Conservation (phyloP, 2,113 vertebrate species). For the Syngnathus typhle region DNA sequence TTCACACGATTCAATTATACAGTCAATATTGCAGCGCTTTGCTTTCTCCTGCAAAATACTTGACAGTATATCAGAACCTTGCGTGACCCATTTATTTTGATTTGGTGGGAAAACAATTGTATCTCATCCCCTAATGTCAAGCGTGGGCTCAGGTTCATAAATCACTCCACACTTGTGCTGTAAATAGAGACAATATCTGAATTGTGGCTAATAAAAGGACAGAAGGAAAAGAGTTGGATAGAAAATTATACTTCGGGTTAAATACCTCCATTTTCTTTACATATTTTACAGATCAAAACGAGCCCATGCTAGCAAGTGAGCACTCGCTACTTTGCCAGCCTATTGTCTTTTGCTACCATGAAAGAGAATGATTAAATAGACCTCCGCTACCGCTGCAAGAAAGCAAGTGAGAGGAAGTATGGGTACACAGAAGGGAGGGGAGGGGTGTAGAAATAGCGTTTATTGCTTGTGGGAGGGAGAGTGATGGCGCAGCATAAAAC, state of each 20-base stretch:
- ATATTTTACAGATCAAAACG: conserved; percentile 50
- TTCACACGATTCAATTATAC: conserved; percentile 80
- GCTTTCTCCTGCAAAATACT: conserved; percentile 68
- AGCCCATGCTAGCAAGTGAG: conserved; percentile 16
- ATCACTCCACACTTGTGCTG: conserved; percentile 47
- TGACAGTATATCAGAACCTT: conserved; percentile 73
- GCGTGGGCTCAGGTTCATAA: conserved; percentile 55
- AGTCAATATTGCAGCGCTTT: conserved; percentile 72
- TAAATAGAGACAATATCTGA: conserved; percentile 35
- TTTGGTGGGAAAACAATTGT: conserved; percentile 69
- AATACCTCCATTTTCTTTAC: conserved; percentile 1
- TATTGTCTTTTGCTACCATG: conserved; percentile 54
- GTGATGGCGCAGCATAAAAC: conserved; percentile 72
- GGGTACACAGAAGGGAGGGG: conserved; percentile 23
- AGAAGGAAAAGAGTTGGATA: conserved; percentile 22
- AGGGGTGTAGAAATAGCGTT: conserved; percentile 56
- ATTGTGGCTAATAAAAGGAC: background rate
- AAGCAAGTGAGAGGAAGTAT: conserved; percentile 21
- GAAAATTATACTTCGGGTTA: conserved; percentile 14
- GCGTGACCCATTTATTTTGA: conserved; percentile 77
- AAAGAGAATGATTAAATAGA: conserved; percentile 60
- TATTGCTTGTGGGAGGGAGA: conserved; percentile 74
- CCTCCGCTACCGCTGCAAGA: conserved; percentile 35
- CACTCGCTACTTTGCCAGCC: conserved; percentile 38
- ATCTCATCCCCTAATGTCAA: conserved; percentile 67